These are phyloP conservation scores for Apis dorsata DNA, from an alignment of 1,140 invertebrate species.

Conservation along the genomic window DNA sequence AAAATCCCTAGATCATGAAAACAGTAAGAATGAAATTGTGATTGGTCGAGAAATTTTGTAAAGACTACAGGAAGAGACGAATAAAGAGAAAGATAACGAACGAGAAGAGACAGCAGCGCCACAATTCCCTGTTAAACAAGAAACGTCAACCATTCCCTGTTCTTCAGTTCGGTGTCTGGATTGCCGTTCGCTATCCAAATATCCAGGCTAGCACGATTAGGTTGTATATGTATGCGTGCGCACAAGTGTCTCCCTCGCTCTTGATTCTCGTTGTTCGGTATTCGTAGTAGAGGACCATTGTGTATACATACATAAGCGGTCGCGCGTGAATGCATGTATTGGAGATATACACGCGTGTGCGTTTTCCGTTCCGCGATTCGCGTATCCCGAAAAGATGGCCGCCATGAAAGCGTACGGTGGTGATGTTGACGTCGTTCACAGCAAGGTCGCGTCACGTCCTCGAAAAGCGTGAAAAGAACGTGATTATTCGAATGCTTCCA, in stretches of 20 bases:
- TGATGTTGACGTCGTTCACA: conserved; percentile 77
- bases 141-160: conserved; percentile 48
- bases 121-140: conserved; percentile 34
- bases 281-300: not conserved
- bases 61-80: not conserved
- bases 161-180: conserved; percentile 22
- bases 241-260: conserved; percentile 40
- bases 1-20: conserved; percentile 15
- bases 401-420: conserved; percentile 78
- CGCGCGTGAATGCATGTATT: conserved; percentile 27
- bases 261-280: not conserved
- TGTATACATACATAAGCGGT: conserved; percentile 12
- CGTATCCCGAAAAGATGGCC: conserved; percentile 76
- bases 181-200: conserved; percentile 43
- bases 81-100: not conserved
- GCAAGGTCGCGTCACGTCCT: conserved; percentile 72
- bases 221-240: conserved; percentile 16
- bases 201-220: conserved; percentile 43
- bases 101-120: conserved; percentile 45
- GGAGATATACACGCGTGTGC: conserved; percentile 49
- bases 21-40: not conserved
- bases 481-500: conserved; percentile 48
- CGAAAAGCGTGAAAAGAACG: conserved; percentile 66
- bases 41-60: conserved; percentile 17
- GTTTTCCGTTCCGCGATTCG: conserved; percentile 61